Conservation (phyloP, 2,113 vertebrate species). For the Malaclemys terrapin region DNA sequence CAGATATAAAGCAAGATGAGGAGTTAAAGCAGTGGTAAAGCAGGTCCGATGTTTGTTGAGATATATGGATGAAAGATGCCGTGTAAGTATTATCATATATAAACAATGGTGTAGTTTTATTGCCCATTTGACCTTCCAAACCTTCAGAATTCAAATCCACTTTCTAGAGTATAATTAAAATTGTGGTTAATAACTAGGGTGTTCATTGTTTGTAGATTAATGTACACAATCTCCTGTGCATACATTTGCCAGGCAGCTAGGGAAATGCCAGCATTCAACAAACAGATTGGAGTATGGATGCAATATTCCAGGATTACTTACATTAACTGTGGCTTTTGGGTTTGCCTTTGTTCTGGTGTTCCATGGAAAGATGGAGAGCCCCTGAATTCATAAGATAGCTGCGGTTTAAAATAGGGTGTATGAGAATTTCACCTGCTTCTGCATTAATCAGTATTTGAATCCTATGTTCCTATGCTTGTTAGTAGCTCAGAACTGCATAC, state of each 20-base stretch:
- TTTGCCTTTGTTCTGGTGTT: neutral
- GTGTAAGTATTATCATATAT: neutral
- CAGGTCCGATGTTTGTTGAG: neutral
- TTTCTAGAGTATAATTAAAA: neutral
- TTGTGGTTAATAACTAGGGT: neutral
- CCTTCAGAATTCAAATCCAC: neutral
- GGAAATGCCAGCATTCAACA: neutral
- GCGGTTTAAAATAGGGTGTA: neutral
- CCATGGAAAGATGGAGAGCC: neutral
- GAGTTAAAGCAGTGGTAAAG: neutral
- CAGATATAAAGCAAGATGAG: neutral
- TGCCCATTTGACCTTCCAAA: neutral
- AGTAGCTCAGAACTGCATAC: neutral
- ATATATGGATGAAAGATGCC: neutral
- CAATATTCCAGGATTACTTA: fast-evolving
- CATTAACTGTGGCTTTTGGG: fast-evolving
- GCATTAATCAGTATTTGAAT: neutral
- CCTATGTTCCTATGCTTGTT: neutral
- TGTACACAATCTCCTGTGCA: neutral
- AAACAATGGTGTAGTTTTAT: neutral
- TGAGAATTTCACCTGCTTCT: neutral
- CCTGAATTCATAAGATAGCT: neutral
- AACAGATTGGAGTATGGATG: fast-evolving
- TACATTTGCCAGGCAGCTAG: neutral
- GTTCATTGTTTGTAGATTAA: neutral